Conservation (phyloP, 2,797 vertebrate genomes). For the Stomatorhinus walkeri region DNA sequence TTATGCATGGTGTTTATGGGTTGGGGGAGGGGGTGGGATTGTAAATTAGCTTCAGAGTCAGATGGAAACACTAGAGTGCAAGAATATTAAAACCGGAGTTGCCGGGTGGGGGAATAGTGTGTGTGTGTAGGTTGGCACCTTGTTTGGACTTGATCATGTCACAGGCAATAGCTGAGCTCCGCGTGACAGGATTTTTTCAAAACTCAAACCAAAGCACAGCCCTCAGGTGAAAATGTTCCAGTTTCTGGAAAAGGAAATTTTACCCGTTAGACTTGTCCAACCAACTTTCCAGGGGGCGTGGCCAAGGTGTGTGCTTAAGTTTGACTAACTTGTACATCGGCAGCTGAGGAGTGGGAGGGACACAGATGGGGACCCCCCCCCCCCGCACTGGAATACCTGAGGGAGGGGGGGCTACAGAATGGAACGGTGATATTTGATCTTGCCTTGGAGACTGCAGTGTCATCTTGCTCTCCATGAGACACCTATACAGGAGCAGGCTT, state of each 20-base stretch:
- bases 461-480: background rate
- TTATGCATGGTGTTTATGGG: background rate
- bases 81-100: background rate
- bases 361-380: background rate
- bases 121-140: background rate
- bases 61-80: background rate
- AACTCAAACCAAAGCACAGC: background rate
- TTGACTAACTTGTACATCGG: background rate
- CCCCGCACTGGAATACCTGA: background rate
- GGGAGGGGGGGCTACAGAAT: background rate
- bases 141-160: background rate
- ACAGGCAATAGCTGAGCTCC: background rate
- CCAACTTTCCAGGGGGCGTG: background rate
- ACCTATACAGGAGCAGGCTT: background rate
- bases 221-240: background rate
- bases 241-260: background rate
- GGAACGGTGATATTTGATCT: background rate
- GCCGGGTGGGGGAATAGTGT: background rate
- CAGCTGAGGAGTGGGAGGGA: background rate
- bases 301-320: background rate
- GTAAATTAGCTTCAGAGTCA: background rate
- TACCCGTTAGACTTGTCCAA: conserved; percentile 1
- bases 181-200: background rate
- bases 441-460: too few species aligned
- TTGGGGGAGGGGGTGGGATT: background rate